Conservation (phyloP, 2,797 vertebrate genomes). For the Pagetopsis macropterus region DNA sequence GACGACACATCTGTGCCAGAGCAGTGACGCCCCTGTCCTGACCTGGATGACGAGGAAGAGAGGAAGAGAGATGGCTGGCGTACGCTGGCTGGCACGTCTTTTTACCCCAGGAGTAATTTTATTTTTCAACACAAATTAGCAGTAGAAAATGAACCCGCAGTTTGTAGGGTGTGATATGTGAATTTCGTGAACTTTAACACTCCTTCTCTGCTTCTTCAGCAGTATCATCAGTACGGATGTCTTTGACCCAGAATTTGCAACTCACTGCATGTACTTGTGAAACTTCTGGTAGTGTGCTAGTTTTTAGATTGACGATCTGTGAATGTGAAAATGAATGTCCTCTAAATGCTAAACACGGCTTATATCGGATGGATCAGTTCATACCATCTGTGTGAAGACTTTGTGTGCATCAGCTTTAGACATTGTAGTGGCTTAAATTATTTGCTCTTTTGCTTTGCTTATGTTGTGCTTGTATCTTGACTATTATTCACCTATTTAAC, state of each 20-base stretch:
- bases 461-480: constrained; percentile 67
- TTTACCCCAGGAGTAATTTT: constrained; percentile 73
- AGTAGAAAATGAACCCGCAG: constrained; percentile 72
- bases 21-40: constrained; percentile 77
- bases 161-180: constrained; percentile 73
- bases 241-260: constrained; percentile 83
- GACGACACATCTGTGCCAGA: constrained; percentile 82
- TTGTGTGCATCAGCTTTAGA: constrained; percentile 61
- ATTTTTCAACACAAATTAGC: constrained; percentile 72
- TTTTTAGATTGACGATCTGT: constrained; percentile 81
- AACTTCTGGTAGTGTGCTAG: constrained; percentile 84
- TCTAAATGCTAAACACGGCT: constrained; percentile 76
- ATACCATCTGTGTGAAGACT: constrained; percentile 64
- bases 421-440: constrained; percentile 66
- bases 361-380: constrained; percentile 64
- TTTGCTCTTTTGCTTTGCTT: constrained; percentile 63
- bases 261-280: constrained; percentile 85
- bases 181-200: constrained; percentile 79
- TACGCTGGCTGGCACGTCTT: constrained; percentile 66
- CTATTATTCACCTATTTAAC: constrained; percentile 51
- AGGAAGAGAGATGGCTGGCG: constrained; percentile 68
- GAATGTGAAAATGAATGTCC: constrained; percentile 80
- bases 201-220: constrained; percentile 74
- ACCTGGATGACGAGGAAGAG: constrained; percentile 71
- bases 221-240: constrained; percentile 76